Evolutionary conservation across 2,797 vertebrate species (phyloP).

Genomic region (Tenualosa thibaudeaui): DNA sequence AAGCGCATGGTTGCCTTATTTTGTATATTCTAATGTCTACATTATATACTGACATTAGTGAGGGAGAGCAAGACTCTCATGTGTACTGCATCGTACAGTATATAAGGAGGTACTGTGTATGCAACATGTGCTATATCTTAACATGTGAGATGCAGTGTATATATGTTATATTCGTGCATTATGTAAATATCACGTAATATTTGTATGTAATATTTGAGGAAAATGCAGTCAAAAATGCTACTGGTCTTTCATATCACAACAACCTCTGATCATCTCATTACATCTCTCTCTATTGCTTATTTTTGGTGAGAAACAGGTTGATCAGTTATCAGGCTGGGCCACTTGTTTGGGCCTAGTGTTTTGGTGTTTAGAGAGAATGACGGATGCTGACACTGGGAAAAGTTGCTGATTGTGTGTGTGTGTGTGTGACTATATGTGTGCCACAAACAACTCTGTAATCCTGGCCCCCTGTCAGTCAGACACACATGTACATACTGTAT

Average conservation of each 20-base stretch:
- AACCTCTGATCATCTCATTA: not conserved
- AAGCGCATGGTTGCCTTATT: not conserved
- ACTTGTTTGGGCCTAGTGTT: not conserved
- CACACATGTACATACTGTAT: not conserved
- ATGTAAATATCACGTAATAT: no score
- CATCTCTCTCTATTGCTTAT: no score
- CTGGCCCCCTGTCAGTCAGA: not conserved
- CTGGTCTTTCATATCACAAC: not conserved
- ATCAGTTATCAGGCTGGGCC: not conserved
- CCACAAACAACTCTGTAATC: no score
- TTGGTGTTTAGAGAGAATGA: conserved; percentile 5
- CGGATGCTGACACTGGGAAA: conserved; percentile 4
- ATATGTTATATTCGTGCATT: no score
- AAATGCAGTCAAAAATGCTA: not conserved
- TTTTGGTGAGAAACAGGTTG: not conserved
- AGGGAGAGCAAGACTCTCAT: not conserved
- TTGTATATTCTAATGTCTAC: not conserved
- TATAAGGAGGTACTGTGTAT: no score
- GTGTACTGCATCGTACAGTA: not conserved
- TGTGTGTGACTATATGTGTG: not conserved
- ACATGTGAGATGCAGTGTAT: no score
- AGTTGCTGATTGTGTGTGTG: conserved; percentile 4
- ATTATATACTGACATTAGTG: not conserved
- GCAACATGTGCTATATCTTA: no score
- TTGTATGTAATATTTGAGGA: not conserved